Evolutionary conservation across 1,140 invertebrate species (phyloP), one percentile per base, ranked within the genome.

Genomic region (Mizuhopecten yessoensis): DNA sequence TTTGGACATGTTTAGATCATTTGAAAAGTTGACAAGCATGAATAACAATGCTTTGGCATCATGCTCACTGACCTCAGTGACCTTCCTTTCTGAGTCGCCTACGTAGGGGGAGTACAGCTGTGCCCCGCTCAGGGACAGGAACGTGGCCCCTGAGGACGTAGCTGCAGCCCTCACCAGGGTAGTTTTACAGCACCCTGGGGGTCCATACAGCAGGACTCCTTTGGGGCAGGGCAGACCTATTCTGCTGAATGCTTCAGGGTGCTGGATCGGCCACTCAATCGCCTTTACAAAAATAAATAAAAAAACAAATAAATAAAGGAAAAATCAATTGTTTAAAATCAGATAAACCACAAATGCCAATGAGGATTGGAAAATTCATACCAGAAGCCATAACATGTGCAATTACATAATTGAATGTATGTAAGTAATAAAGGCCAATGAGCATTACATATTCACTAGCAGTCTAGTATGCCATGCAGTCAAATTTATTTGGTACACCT

Each of bases 91-190:
- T 0, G 97, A 97, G 93, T 97, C 97, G 29, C 98, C 98, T 3
- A 98, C 97, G 96, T 96, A 98, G 0, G 97, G 97, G 0, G 97
- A 98, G 92, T 97, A 98, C 9, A 98, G 96, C 94, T 98, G 97
- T 0, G 98, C 97, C 87, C 97, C 97, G 91, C 97, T 97, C 0
- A 97, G 96, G 11, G 97, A 96, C 33, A 98, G 96, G 75, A 98
- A 97, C n/a, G 97, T 97, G 90, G 97, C 97, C 90, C 97, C 96
- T 34, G 92, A 94, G 7, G 95, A 91, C n/a, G 94, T 95, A 15
- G 96, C 95, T 39, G 95, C 96, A 13, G 96, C 95, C 87, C 94
- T 91, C 0, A 96, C 96, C 23, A 96, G 91, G 5, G 95, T 96
- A 10, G 96, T 96, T 89, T 96, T 96, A 89, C 95, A 95, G 89